Evolutionary conservation across 1,140 invertebrate species (phyloP).

Genomic region (Samia ricini): DNA sequence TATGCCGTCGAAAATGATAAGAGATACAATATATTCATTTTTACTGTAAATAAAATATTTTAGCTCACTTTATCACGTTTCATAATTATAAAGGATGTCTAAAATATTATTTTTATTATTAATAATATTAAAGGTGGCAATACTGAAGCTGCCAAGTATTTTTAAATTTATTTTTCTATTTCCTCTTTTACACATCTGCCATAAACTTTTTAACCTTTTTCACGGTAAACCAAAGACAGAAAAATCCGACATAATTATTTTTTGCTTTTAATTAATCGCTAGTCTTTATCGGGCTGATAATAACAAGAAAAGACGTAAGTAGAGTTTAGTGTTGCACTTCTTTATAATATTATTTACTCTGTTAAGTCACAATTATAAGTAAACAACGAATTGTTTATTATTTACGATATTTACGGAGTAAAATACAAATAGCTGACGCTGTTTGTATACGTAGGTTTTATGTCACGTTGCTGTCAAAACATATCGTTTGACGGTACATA

Average conservation of each 20-base stretch:
- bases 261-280: constrained; percentile 9
- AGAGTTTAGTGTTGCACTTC: neutral
- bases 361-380: constrained; percentile 5
- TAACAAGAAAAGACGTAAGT: constrained; percentile 10
- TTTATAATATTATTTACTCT: constrained; percentile 4
- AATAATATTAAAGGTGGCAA: neutral
- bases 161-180: neutral
- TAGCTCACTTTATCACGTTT: neutral
- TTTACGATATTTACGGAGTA: neutral
- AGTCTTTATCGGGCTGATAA: constrained; percentile 10
- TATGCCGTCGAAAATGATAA: neutral
- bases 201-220: constrained; percentile 14
- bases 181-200: constrained; percentile 3
- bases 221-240: constrained; percentile 44
- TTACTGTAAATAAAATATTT: neutral
- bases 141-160: neutral
- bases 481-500: neutral
- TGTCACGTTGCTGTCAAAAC: constrained; percentile 5
- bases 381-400: constrained; percentile 10
- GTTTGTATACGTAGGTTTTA: neutral
- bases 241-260: constrained; percentile 3
- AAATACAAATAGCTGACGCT: neutral
- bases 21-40: neutral
- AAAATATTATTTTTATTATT: neutral
- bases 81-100: neutral